Conservation (phyloP, 2,797 vertebrate species). For the Aythya fuligula region DNA sequence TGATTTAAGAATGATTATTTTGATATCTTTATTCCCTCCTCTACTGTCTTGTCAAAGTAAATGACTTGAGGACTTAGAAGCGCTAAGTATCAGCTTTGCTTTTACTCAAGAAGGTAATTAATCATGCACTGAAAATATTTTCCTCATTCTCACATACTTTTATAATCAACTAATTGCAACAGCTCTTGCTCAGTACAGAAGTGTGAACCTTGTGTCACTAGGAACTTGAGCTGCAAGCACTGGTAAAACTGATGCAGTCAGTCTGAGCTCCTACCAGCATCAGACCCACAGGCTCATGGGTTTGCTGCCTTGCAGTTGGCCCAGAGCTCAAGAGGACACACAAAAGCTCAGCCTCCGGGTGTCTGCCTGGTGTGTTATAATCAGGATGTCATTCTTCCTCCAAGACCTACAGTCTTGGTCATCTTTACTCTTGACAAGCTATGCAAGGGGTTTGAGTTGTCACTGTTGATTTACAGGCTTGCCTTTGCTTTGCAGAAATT, state of each 20-base stretch:
- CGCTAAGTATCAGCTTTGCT: neutral
- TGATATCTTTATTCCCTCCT: neutral
- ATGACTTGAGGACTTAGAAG: neutral
- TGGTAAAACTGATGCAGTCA: neutral
- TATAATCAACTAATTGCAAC: neutral
- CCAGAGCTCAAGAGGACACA: neutral
- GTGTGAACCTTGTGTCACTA: neutral
- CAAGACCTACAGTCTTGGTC: neutral
- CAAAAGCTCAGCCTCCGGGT: neutral
- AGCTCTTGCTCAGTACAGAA: neutral
- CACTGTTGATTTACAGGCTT: neutral
- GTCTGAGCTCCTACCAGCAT: neutral
- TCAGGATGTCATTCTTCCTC: neutral
- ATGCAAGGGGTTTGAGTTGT: neutral
- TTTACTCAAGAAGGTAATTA: neutral
- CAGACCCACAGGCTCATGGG: neutral
- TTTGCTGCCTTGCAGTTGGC: neutral
- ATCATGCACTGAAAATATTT: neutral
- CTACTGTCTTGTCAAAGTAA: neutral
- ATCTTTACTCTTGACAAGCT: neutral
- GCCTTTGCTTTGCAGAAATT: neutral
- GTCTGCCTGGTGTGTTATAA: neutral
- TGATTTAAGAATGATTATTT: constrained; percentile 22
- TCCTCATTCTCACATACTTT: neutral
- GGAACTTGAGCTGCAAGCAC: neutral